Evolutionary conservation across 1,140 invertebrate species (phyloP), one percentile per base, ranked within the genome.

Genomic region (Zaprionus nigranus): DNA sequence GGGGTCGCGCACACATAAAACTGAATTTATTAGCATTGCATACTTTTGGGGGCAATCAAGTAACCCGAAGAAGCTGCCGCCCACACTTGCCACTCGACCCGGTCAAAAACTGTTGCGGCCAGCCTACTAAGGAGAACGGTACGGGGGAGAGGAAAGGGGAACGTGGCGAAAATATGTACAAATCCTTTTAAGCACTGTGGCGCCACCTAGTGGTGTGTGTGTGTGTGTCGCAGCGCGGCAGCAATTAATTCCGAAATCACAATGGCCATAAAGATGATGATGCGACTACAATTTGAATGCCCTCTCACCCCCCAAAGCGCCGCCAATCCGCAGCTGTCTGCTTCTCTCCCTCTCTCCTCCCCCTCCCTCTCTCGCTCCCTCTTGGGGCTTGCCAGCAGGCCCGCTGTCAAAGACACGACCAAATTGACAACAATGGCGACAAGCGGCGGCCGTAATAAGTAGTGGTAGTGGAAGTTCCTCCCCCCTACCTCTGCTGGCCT

Each of bases 251-350:
- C 85, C 81, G 59, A 90, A 90, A 90, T 90, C 85, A 90, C 85
- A 90, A 90, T 90, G 79, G 82, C 85, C 82, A 90, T 90, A 90
- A 90, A 90, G 85, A 90, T 90, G 86, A 88, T 87, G 84, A 87
- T 84, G 84, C 85, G 80, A 84, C 83, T 81, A 87, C 81, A 88
- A 88, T 88, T 88, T 88, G 83, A 87, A 88, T 88, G 79, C 65
- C 68, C 75, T 56, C 36, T 58, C 36, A 38, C 49, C 68, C 62
- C 57, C 43, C 68, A 43, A 34, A 20, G 15, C 22, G 22, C 17
- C 46, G 6, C 36, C 49, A 36, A 22, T 17, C 40, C 12, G 26
- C 30, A 34, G 24, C 36, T 51, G 12, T 6, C 69, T 26, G 15
- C 11, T 11, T 22, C 13, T 30, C 36, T 54, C 28, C 15, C 15